Conservation (phyloP, 1,140 invertebrate species). For the Lepidostoma basale region DNA sequence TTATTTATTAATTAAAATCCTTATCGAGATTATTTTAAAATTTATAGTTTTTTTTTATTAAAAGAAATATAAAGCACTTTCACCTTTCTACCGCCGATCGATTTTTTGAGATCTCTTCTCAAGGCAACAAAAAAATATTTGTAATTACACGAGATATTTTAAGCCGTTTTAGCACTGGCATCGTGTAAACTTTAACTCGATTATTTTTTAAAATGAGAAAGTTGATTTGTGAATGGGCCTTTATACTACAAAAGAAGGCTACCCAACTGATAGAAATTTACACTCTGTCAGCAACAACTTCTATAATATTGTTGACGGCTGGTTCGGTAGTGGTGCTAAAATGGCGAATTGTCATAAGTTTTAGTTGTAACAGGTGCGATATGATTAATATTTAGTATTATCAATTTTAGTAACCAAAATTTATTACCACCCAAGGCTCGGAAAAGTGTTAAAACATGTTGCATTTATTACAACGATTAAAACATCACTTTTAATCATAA, state of each 20-base stretch:
- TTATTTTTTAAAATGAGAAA: too few species aligned
- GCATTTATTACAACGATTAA: not conserved
- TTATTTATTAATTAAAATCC: too few species aligned
- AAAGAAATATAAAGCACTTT: too few species aligned
- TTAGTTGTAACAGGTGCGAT: slow-evolving; percentile 36
- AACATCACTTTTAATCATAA: slow-evolving; percentile 7
- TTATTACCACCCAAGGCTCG: not conserved
- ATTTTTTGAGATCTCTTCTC: too few species aligned
- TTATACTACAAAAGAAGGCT: slow-evolving; percentile 8
- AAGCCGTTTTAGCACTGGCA: too few species aligned
- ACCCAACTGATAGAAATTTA: slow-evolving; percentile 22
- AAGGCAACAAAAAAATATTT: too few species aligned
- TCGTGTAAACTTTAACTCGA: too few species aligned
- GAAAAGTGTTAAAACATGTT: not conserved
- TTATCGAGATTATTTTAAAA: too few species aligned
- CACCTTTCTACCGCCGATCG: too few species aligned
- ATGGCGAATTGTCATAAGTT: slow-evolving; percentile 38
- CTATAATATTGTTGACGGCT: slow-evolving; percentile 24
- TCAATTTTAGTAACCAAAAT: slow-evolving; percentile 13
- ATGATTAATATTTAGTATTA: slow-evolving; percentile 32
- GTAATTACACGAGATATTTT: too few species aligned
- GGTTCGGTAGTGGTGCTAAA: slow-evolving; percentile 32
- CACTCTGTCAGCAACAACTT: slow-evolving; percentile 19
- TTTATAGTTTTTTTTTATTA: too few species aligned
- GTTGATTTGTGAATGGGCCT: not conserved